Conservation (phyloP, 2,888 invertebrate genomes). For the Drosophila stalkeri region DNA sequence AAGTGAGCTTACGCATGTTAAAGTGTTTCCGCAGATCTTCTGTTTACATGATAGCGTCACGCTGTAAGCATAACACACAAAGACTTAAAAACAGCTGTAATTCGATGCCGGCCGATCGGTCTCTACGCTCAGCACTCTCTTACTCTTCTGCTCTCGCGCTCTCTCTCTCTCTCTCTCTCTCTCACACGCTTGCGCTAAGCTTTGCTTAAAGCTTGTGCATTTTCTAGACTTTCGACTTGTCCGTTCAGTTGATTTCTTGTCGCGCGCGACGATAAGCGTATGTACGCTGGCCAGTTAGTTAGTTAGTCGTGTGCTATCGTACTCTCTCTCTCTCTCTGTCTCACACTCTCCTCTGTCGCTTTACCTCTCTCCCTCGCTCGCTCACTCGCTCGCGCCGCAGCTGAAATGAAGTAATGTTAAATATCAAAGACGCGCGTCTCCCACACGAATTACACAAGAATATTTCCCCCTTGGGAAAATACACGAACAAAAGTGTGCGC, state of each 20-base stretch:
- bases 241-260: conserved; percentile 61
- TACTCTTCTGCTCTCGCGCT: conserved; percentile 8
- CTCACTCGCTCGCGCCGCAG: conserved; percentile 25
- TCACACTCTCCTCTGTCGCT: neutral
- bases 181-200: conserved; percentile 34
- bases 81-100: conserved; percentile 43
- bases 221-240: conserved; percentile 49
- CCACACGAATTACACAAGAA: conserved; percentile 32
- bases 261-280: conserved; percentile 58
- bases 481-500: conserved; percentile 31
- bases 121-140: conserved; percentile 9
- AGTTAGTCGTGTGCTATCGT: conserved; percentile 45
- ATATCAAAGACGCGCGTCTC: conserved; percentile 56
- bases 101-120: conserved; percentile 16
- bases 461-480: conserved; percentile 46
- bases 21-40: neutral
- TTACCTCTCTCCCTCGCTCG: conserved; percentile 12
- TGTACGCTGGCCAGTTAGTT: conserved; percentile 13
- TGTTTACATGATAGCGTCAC: neutral
- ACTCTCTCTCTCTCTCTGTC: conserved; percentile 8
- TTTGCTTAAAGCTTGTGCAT: conserved; percentile 61
- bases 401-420: conserved; percentile 38
- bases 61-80: conserved; percentile 4
- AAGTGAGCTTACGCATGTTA: neutral
- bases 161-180: conserved; percentile 1